Conservation (phyloP, 2,888 invertebrate genomes). For the Lymantria dispar region DNA sequence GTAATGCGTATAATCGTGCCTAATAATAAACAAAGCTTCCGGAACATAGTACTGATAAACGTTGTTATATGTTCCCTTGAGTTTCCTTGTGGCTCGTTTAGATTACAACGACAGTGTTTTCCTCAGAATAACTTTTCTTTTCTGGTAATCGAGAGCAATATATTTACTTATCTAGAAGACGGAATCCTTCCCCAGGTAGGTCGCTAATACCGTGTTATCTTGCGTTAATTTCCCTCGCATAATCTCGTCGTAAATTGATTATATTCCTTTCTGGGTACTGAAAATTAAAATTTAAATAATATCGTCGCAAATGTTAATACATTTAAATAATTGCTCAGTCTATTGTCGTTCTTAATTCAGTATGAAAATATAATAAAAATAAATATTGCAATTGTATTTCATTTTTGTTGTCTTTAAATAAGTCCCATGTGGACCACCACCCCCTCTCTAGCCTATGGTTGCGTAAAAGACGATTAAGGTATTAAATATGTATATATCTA, state of each 20-base stretch:
- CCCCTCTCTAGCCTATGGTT: too few relatives aligned
- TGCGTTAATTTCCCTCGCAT: conserved; percentile 65
- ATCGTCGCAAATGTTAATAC: conserved; percentile 5
- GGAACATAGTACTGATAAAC: conserved; percentile 55
- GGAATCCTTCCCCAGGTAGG: conserved; percentile 70
- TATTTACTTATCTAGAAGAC: conserved; percentile 66
- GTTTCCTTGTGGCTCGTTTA: conserved; percentile 56
- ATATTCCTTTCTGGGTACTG: conserved; percentile 35
- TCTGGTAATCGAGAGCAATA: conserved; percentile 62
- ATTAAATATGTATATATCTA: too few relatives aligned
- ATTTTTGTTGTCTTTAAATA: too few relatives aligned
- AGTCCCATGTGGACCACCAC: too few relatives aligned
- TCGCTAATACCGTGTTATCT: conserved; percentile 67
- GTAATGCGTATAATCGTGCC: conserved; percentile 46
- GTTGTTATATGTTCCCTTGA: conserved; percentile 50
- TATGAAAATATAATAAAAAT: too few relatives aligned
- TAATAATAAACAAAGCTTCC: conserved; percentile 57
- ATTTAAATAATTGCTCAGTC: neutral
- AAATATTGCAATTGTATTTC: too few relatives aligned
- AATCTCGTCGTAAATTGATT: conserved; percentile 68
- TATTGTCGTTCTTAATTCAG: neutral
- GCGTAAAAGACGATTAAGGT: too few relatives aligned
- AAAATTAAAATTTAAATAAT: conserved; percentile 45
- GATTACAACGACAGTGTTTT: conserved; percentile 58
- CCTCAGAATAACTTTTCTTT: conserved; percentile 61